Percentiles rank a stretch among this genome's conserved stretches.
Evolutionary conservation across 2,797 vertebrate genomes (phyloP).

Genomic region (Phoeniculus purpureus): DNA sequence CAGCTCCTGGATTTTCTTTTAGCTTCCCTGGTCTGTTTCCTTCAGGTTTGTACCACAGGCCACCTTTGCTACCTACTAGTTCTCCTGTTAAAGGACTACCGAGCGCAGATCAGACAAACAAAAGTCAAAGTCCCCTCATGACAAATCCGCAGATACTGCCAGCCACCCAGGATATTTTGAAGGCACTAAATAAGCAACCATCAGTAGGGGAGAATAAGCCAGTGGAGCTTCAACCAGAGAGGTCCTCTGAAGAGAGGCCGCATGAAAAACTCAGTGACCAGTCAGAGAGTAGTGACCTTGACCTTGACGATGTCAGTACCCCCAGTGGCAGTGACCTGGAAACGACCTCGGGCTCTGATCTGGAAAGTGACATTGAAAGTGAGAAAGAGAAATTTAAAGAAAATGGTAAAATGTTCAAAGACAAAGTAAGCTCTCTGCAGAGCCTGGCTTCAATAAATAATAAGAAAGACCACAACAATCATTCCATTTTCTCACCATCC

Average conservation of each 20-base stretch:
- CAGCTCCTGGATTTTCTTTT: slow-evolving; percentile 95
- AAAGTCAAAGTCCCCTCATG: slow-evolving; percentile 90
- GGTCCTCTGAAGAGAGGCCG: slow-evolving; percentile 88
- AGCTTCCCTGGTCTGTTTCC: slow-evolving; percentile 98
- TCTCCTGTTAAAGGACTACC: slow-evolving; percentile 90
- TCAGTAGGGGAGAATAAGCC: slow-evolving; percentile 83
- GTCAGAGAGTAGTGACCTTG: slow-evolving; percentile 97
- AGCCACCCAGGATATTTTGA: slow-evolving; percentile 93
- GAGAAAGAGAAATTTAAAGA: slow-evolving; percentile 91
- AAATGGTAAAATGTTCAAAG: slow-evolving; percentile 94
- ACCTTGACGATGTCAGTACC: slow-evolving; percentile 97
- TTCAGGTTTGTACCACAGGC: slow-evolving; percentile 97
- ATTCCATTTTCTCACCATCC: slow-evolving; percentile 89
- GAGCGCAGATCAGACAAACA: slow-evolving; percentile 83
- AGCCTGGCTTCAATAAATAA: slow-evolving; percentile 87
- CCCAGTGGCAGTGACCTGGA: slow-evolving; percentile 98
- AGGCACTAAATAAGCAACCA: slow-evolving; percentile 91
- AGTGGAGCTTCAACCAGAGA: slow-evolving; percentile 84
- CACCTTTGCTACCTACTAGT: slow-evolving; percentile 91
- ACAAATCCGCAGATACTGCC: slow-evolving; percentile 88
- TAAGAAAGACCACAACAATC: slow-evolving; percentile 90
- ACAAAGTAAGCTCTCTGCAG: slow-evolving; percentile 88
- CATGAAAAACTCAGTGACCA: slow-evolving; percentile 93
- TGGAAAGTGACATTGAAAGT: slow-evolving; percentile 98
- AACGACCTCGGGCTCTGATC: slow-evolving; percentile 97